phyloP scores from a whole-genome alignment of 2,888 invertebrate species.

The Philereme transversata region DNA sequence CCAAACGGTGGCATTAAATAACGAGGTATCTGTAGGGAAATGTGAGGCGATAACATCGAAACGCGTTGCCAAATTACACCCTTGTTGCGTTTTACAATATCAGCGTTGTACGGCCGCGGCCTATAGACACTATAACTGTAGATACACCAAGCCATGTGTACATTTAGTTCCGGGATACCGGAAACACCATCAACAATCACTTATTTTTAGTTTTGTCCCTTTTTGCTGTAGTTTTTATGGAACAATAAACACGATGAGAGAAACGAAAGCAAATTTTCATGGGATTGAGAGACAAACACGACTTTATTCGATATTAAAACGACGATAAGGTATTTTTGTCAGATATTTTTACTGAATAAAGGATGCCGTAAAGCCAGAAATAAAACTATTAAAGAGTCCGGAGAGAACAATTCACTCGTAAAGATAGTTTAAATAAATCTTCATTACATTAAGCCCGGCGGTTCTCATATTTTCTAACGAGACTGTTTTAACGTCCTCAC shows the following conservation, averaged over 20 bases:
- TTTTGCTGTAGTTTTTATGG: constrained; percentile 2
- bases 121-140: constrained; percentile 24
- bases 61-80: constrained; percentile 79
- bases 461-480: constrained; percentile 70
- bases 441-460: constrained; percentile 67
- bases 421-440: constrained; percentile 73
- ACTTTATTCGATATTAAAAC: neutral
- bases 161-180: constrained; percentile 1
- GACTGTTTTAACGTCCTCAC: constrained; percentile 69
- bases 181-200: constrained; percentile 17
- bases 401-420: constrained; percentile 54
- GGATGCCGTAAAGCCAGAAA: constrained; percentile 11
- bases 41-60: constrained; percentile 71
- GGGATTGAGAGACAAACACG: neutral
- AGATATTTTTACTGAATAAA: neutral
- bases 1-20: constrained; percentile 78
- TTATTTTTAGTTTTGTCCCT: constrained; percentile 10
- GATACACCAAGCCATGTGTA: constrained; percentile 16
- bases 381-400: constrained; percentile 34
- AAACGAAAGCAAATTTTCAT: neutral
- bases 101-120: constrained; percentile 40
- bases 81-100: constrained; percentile 74
- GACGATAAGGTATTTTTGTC: neutral
- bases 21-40: constrained; percentile 76
- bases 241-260: neutral